Base-by-base conservation (phyloP, 2,888 invertebrate genomes). In the Nymphalis urticae region DNA sequence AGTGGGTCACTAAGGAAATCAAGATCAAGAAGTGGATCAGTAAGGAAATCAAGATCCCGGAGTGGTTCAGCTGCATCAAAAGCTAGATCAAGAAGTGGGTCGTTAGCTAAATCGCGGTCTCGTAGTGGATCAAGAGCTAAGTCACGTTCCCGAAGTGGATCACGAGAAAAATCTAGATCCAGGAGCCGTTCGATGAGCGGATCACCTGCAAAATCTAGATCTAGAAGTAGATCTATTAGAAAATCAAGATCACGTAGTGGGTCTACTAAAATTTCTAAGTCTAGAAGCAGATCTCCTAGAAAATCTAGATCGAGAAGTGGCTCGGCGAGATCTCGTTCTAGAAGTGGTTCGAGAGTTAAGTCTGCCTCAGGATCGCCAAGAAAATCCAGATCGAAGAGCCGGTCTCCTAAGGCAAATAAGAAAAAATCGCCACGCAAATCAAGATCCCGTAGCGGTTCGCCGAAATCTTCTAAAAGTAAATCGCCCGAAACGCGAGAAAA, bases 191-290 rank as follows among this genome's bases (percentile, higher is more conserved):
- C 80, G 3, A 74, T 76, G 62, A 84, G 82, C 71, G 80, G 80
- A 24, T 69, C 73, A 36, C 82, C 16, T 71, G 36, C 36, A 2
- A 32, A 75, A 13, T 81, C 81, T 6, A 73, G 69, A 8, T 76
- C 76, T 8, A 68, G 75, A 48, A 53, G 68, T 24, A 79, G 2
- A 86, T 88, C 16, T 79, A 80, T 48, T 80, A 82, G 51, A 79
- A 81, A 63, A 21, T 85, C 83, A 48, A 79, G 81, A 3, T 85
- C 85, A 1, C 77, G 80, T 68, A 77, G 78, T 64, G 72, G 75
- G 8, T 77, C 79, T 0, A 75, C 71, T 7, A 1, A 73, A 68
- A 32, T 77, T 75, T 54, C 81, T 17, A 70, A 48, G 19, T 82
- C 81, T 1, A 75, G 76, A 59, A 84, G 82, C 70, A 80, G 81